These are phyloP conservation scores for Grammomys dolichurus DNA, from an alignment of 2,113 vertebrate species.

Conservation along the genomic window DNA sequence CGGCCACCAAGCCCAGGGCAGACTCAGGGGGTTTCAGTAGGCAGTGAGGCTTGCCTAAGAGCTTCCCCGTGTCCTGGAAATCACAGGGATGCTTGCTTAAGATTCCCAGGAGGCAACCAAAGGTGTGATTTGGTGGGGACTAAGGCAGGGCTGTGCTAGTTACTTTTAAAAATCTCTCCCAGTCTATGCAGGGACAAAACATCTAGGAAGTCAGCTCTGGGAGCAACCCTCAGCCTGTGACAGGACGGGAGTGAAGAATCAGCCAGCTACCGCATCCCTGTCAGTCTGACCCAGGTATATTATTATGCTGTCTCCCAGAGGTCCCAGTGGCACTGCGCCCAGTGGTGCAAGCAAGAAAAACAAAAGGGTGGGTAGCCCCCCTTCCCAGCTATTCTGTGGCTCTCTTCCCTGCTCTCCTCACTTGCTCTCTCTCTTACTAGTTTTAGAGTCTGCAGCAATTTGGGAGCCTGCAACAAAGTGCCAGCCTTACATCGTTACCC, in stretches of 20 bases:
- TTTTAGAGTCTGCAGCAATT: not conserved
- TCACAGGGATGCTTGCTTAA: not conserved
- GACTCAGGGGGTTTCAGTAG: not conserved
- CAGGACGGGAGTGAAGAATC: accelerated
- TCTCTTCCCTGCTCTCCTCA: not conserved
- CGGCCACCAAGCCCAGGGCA: not conserved
- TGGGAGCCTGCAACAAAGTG: not conserved
- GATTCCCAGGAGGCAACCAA: not conserved
- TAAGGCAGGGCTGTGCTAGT: not conserved
- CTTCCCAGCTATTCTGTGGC: not conserved
- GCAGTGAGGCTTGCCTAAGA: not conserved
- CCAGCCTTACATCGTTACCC: not conserved
- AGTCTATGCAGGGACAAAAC: not conserved
- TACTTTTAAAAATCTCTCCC: not conserved
- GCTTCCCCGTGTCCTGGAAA: not conserved
- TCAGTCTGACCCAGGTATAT: not conserved
- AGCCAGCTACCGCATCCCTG: accelerated
- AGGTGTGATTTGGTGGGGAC: not conserved
- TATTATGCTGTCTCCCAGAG: not conserved
- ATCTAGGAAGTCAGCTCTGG: not conserved
- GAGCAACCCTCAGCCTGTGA: not conserved
- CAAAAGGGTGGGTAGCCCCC: not conserved
- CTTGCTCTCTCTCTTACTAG: not conserved
- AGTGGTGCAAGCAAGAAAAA: not conserved
- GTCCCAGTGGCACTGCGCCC: not conserved